phyloP scores from a whole-genome alignment of 1,140 invertebrate genomes.

The Scaptomyza hsui region DNA sequence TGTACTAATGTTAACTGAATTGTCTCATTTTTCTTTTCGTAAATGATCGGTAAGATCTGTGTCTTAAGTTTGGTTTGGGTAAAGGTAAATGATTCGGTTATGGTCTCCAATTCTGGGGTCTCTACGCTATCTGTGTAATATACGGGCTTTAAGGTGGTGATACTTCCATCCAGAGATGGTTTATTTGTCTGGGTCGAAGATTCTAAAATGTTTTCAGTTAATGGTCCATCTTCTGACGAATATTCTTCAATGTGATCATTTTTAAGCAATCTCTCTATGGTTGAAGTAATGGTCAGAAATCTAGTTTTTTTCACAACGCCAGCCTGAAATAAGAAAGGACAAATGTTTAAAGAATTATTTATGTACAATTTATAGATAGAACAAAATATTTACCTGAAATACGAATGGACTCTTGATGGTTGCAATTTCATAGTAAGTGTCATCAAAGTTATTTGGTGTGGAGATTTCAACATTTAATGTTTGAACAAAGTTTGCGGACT shows the following conservation, averaged over 20 bases:
- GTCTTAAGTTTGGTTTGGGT: slow-evolving; percentile 94
- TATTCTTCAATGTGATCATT: slow-evolving; percentile 85
- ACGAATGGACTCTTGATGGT: slow-evolving; percentile 95
- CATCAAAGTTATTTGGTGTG: slow-evolving; percentile 91
- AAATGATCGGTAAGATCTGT: slow-evolving; percentile 91
- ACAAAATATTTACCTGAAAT: slow-evolving; percentile 90
- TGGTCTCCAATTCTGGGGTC: slow-evolving; percentile 92
- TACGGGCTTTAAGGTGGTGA: slow-evolving; percentile 92
- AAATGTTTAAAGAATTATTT: no score
- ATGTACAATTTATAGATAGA: no score
- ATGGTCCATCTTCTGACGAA: slow-evolving; percentile 87
- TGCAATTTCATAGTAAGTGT: slow-evolving; percentile 94
- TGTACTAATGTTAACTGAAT: slow-evolving; percentile 92
- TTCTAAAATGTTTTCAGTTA: slow-evolving; percentile 94
- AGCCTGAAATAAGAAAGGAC: slow-evolving; percentile 86
- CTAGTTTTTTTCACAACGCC: slow-evolving; percentile 94
- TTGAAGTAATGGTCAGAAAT: slow-evolving; percentile 93
- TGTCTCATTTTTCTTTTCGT: slow-evolving; percentile 88
- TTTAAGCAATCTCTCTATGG: slow-evolving; percentile 90
- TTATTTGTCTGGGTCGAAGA: slow-evolving; percentile 90
- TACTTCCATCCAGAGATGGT: slow-evolving; percentile 89
- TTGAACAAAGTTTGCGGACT: slow-evolving; percentile 87
- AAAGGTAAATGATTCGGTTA: slow-evolving; percentile 95
- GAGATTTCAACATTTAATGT: slow-evolving; percentile 94
- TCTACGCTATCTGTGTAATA: slow-evolving; percentile 89